phyloP scores from a whole-genome alignment of 2,113 vertebrate species.

The Bettongia penicillata region DNA sequence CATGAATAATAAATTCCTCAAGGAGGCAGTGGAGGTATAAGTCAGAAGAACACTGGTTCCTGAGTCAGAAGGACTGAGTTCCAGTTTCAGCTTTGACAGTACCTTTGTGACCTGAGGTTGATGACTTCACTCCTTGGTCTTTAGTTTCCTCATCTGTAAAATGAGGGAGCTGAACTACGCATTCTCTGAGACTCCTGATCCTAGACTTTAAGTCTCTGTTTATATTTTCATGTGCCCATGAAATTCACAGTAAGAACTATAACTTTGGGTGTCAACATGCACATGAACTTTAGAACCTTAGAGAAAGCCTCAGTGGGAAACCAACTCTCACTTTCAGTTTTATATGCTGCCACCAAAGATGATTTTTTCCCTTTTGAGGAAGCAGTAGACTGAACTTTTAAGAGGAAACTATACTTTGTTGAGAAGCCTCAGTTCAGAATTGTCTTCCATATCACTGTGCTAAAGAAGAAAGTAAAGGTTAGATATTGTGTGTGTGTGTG shows the following conservation, averaged over 20 bases:
- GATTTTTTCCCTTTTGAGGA: conserved; percentile 1
- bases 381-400: conserved; percentile 27
- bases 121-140: not conserved
- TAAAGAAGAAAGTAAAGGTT: not conserved
- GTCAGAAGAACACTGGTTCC: too few relatives aligned
- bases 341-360: not conserved
- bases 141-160: not conserved
- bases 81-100: not conserved
- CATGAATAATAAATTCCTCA: not conserved
- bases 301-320: conserved; percentile 10
- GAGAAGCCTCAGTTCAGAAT: not conserved
- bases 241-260: not conserved
- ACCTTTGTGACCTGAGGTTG: not conserved
- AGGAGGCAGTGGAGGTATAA: not conserved
- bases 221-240: not conserved
- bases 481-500: too few relatives aligned
- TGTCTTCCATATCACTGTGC: not conserved
- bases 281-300: conserved; percentile 12
- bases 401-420: not conserved
- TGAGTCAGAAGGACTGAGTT: not conserved
- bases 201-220: not conserved
- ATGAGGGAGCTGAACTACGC: not conserved
- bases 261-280: not conserved
- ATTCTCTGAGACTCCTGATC: not conserved
- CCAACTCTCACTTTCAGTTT: conserved; percentile 23